Evolutionary conservation across 2,113 vertebrate species (phyloP), one percentile per base, ranked within the genome.

Genomic region (Empidonax traillii): DNA sequence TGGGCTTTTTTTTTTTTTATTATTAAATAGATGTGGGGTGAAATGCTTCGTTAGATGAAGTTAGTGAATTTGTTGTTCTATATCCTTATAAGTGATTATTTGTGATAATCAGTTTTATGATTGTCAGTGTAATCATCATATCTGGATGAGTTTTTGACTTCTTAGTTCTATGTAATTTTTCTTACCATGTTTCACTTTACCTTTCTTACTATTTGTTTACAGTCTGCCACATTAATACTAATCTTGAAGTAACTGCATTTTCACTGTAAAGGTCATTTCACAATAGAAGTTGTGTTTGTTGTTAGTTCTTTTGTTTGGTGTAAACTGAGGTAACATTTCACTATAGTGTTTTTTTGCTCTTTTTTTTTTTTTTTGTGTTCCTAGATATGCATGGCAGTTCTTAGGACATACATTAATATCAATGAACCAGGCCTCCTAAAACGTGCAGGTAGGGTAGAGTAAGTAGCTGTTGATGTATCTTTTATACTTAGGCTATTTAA

Each of bases 341-440:
- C 14, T 79, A 23, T n/a, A 12, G 6, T 17, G 12, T 6, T 89
- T 14, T 85, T 87, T 5, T 53, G 8, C 49, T 5, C 25, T 12
- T 23, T 14, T 49, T 24, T 7, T 8, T 83, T 87, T 12, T 71
- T 28, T 85, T 61, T 90, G 97, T 61, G 7, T 39, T 62, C 87
- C 84, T 88, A 99, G 99, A 93, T 99, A 91, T 99, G 99, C 96
- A 97, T 98, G 97, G 98, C 98, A 83, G 96, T 97, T 51, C 96
- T 99, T 97, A 96, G 90, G 33, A 98, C 97, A 51, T 99, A 99
- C 51, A 95, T 97, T 92, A 97, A 52, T 85, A 94, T 94, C 85
- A 97, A 97, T 72, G 98, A 97, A 85, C 89, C 95, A 33, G 62
- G 77, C 79, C 98, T 98, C 85, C 97, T 99, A 20, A 98, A 98